Evolutionary conservation across 2,113 vertebrate species (phyloP), one percentile per base, ranked within the genome.

Genomic region (Tragelaphus scriptus): DNA sequence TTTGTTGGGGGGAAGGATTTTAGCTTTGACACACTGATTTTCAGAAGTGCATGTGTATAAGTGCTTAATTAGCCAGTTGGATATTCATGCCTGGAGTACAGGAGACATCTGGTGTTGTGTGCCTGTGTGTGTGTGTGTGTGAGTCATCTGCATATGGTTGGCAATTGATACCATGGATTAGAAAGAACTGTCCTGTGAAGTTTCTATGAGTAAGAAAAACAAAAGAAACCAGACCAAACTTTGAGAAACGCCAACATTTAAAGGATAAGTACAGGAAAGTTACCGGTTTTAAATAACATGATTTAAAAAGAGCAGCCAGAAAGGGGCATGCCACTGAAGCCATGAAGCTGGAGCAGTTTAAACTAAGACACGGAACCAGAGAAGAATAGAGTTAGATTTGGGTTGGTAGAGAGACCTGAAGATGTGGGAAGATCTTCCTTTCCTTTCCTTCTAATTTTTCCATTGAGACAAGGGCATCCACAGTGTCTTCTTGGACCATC

Each of bases 21-120:
- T 96, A 61, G 23, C 75, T 92, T 44, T 88, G 13, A 79, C 23
- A 63, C 81, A 23, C 6, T 92, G n/a, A 85, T 88, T 95, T 92
- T 77, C 32, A 77, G 65, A 96, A 96, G 58, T 84, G 14, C 40
- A 26, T 81, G 10, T 80, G 13, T 94, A 1, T n/a, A 80, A 95
- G 65, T 44, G 85, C 82, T 94, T 97, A 94, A 92, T 96, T 90
- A 92, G 87, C 2, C 30, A 77, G 55, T 55, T 96, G 32, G 44
- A 92, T 75, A 90, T 80, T 90, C 71, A 90, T 59, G 36, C 63
- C 68, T 68, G 15, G 13, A 95, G 71, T 84, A 92, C 71, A 81
- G 61, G 47, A 94, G 77, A 61, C 88, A 79, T 88, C 81, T 94
- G 80, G 47, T 1, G 19, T 71, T 81, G 26, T 87, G 91, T 90